Evolutionary conservation across 2,797 vertebrate genomes (phyloP).

Genomic region (Moxostoma hubbsi): DNA sequence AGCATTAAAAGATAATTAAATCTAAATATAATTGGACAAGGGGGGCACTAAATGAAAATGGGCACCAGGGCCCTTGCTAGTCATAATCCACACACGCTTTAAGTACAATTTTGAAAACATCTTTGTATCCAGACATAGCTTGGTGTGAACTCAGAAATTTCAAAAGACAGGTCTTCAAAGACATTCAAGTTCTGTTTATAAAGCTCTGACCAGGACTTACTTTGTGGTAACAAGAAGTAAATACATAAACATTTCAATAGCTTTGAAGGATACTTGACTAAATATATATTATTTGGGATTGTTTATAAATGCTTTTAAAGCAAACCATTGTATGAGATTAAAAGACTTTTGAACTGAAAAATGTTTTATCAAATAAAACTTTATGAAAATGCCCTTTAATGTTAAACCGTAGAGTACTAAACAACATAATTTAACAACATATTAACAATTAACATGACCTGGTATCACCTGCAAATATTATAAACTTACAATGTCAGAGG

Average conservation of each 20-base stretch:
- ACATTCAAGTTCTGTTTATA: neutral
- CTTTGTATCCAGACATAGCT: neutral
- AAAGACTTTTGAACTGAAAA: neutral
- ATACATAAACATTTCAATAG: neutral
- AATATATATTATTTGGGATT: neutral
- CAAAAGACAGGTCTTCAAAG: neutral
- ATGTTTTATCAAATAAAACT: neutral
- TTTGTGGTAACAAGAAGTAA: neutral
- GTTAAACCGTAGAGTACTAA: neutral
- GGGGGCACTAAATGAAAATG: too few relatives aligned
- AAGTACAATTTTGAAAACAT: neutral
- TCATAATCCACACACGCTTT: too few relatives aligned
- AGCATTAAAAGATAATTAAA: too few relatives aligned
- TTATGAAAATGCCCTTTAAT: neutral
- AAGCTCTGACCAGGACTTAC: neutral
- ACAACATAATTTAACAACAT: constrained; percentile 8
- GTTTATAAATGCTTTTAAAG: neutral
- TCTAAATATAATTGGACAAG: too few relatives aligned
- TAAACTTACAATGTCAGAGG: too few relatives aligned
- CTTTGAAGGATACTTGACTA: neutral
- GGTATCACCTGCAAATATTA: constrained; percentile 20
- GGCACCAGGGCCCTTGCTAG: too few relatives aligned
- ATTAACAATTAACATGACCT: constrained; percentile 42
- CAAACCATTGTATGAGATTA: neutral
- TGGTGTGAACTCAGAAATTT: neutral